Evolutionary conservation across 2,113 vertebrate species (phyloP).

Genomic region (Rhinopomastus cyanomelas): DNA sequence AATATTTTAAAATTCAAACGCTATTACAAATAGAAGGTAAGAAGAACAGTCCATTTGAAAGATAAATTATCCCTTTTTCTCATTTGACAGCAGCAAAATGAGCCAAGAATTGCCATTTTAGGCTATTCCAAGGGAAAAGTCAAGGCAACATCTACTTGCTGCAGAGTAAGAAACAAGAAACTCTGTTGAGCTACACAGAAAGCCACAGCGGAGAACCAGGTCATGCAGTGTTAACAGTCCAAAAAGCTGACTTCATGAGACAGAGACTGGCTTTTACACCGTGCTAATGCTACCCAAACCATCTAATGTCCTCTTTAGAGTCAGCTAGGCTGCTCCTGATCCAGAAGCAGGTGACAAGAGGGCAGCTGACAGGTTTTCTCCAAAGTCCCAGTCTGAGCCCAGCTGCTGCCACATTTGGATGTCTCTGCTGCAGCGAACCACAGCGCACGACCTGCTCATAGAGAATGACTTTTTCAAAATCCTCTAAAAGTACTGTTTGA

Average conservation of each 20-base stretch:
- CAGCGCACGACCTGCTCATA: neutral
- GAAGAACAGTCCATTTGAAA: neutral
- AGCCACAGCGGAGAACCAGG: neutral
- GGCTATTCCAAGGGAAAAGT: neutral
- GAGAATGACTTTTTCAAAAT: neutral
- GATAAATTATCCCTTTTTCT: neutral
- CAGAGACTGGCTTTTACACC: neutral
- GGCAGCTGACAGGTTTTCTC: neutral
- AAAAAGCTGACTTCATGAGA: neutral
- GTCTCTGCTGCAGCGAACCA: neutral
- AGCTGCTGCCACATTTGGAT: neutral
- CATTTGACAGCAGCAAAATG: neutral
- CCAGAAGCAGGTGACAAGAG: neutral
- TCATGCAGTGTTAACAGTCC: neutral
- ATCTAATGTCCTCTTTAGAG: neutral
- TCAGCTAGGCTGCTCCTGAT: neutral
- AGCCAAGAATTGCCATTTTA: neutral
- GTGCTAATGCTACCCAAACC: neutral
- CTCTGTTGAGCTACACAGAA: neutral
- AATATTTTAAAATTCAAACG: neutral
- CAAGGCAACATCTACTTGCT: neutral
- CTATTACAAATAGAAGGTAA: neutral
- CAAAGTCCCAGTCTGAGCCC: neutral
- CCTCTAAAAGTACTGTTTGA: neutral
- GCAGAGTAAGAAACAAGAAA: slow-evolving; percentile 7